Conservation (phyloP, 2,797 vertebrate species). For the Diglossa cyanea region DNA sequence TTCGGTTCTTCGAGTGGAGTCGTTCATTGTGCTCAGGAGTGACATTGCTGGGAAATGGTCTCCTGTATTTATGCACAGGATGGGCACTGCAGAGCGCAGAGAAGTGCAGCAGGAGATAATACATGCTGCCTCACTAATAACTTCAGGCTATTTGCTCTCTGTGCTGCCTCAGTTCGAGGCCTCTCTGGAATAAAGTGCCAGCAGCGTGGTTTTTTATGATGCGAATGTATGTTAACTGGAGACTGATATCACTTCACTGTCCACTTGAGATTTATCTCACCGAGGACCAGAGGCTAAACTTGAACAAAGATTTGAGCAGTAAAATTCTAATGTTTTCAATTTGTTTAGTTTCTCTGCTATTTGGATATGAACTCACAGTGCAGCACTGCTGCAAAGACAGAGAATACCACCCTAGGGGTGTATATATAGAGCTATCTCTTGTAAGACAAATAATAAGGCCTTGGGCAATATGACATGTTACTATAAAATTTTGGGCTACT, state of each 20-base stretch:
- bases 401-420: conserved; percentile 67
- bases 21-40: conserved; percentile 73
- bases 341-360: conserved; percentile 51
- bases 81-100: conserved; percentile 10
- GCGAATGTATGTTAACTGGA: conserved; percentile 24
- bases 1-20: conserved; percentile 18
- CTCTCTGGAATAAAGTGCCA: conserved; percentile 68
- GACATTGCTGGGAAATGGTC: conserved; percentile 73
- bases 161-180: conserved; percentile 25
- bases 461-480: neutral
- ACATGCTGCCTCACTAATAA: conserved; percentile 62
- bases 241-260: conserved; percentile 40
- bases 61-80: conserved; percentile 68
- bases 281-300: conserved; percentile 36
- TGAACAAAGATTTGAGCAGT: conserved; percentile 44
- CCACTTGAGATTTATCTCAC: conserved; percentile 51
- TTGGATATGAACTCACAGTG: conserved; percentile 6
- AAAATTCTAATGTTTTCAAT: conserved; percentile 49
- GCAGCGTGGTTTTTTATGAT: conserved; percentile 52
- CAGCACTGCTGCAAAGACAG: neutral
- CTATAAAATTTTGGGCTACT: neutral
- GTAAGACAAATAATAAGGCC: conserved; percentile 41
- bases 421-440: conserved; percentile 50
- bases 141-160: conserved; percentile 50
- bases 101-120: conserved; percentile 54